Conservation (phyloP, 2,888 invertebrate species). For the Heliconius hortense region DNA sequence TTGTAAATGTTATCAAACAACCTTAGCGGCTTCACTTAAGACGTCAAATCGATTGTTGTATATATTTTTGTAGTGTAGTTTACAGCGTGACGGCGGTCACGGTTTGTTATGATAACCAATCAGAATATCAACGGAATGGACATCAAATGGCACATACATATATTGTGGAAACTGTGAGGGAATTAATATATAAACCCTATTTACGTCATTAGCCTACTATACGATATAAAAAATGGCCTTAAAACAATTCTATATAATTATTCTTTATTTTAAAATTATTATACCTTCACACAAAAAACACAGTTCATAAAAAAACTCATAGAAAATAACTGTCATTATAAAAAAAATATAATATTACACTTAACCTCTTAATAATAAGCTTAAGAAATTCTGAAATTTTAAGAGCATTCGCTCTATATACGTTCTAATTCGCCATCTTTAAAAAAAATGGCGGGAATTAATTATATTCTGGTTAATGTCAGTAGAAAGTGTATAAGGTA, state of each 20-base stretch:
- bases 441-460: background rate
- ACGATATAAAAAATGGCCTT: background rate
- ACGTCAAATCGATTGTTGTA: constrained; percentile 18
- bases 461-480: background rate
- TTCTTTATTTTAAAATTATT: background rate
- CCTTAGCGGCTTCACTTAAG: constrained; percentile 29
- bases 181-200: background rate
- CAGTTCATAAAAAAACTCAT: too few species aligned
- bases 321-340: too few species aligned
- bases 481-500: background rate
- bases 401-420: background rate
- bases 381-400: background rate
- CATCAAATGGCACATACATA: constrained; percentile 31
- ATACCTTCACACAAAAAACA: too few species aligned
- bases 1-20: constrained; percentile 30
- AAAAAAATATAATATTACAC: too few species aligned
- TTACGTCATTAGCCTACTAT: background rate
- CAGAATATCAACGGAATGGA: constrained; percentile 33
- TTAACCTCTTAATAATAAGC: background rate
- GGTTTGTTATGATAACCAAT: constrained; percentile 42
- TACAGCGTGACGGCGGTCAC: constrained; percentile 45
- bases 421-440: background rate
- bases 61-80: constrained; percentile 32
- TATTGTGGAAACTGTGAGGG: background rate
- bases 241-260: background rate